Percentiles rank a stretch among this genome's conserved stretches.
These are phyloP conservation scores for Hyppa rectilinea DNA, from an alignment of 2,888 invertebrate species.

Conservation along the genomic window DNA sequence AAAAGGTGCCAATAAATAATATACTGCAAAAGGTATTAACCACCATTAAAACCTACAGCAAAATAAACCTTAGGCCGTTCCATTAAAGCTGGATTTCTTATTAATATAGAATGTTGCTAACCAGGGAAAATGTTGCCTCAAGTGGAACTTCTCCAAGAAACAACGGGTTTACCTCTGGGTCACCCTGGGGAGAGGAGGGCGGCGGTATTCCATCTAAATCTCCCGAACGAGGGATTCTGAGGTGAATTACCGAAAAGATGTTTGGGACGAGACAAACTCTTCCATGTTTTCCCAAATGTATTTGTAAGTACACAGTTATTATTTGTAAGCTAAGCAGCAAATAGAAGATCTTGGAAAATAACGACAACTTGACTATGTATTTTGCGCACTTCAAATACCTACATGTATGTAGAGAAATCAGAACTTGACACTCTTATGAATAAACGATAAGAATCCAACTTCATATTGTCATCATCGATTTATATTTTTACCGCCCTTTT, in stretches of 20 bases:
- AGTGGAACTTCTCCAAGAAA: slow-evolving; percentile 83
- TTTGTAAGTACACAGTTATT: slow-evolving; percentile 60
- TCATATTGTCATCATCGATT: slow-evolving; percentile 69
- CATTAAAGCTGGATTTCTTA: slow-evolving; percentile 57
- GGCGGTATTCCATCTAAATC: slow-evolving; percentile 86
- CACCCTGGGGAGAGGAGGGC: slow-evolving; percentile 82
- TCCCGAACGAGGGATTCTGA: slow-evolving; percentile 84
- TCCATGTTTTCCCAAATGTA: slow-evolving; percentile 66
- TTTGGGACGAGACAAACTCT: slow-evolving; percentile 75
- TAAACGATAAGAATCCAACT: slow-evolving; percentile 61
- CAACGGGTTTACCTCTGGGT: slow-evolving; percentile 88
- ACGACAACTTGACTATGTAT: neutral
- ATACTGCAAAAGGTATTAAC: slow-evolving; percentile 68
- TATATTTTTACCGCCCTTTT: slow-evolving; percentile 81
- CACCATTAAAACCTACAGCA: slow-evolving; percentile 43
- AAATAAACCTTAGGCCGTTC: slow-evolving; percentile 53
- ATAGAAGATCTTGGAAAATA: slow-evolving; percentile 11
- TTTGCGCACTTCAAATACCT: neutral
- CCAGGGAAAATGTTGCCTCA: slow-evolving; percentile 64
- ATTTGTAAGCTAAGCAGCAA: slow-evolving; percentile 33
- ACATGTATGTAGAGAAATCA: slow-evolving; percentile 1
- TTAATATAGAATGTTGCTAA: slow-evolving; percentile 61
- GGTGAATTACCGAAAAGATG: slow-evolving; percentile 86
- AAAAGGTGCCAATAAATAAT: slow-evolving; percentile 88
- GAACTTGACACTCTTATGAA: slow-evolving; percentile 11